A percentile compares a stretch with the other conserved stretches of the same genome.
phyloP scores from a whole-genome alignment of 2,888 invertebrate genomes.

The Luperina testacea region DNA sequence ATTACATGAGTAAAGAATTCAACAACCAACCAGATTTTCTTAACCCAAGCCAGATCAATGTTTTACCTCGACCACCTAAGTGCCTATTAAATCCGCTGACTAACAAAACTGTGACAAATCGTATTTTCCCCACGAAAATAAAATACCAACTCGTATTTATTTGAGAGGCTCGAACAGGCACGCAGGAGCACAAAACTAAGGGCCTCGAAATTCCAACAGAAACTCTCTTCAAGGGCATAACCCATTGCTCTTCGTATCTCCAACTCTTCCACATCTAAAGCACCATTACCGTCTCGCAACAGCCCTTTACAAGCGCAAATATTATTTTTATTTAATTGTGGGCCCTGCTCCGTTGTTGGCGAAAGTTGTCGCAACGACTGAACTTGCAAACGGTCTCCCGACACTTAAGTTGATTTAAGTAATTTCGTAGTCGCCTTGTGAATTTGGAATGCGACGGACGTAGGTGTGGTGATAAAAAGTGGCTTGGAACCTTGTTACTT shows the following conservation, averaged over 20 bases:
- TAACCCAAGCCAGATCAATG: not conserved
- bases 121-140: slow-evolving; percentile 22
- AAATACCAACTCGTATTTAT: slow-evolving; percentile 25
- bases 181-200: slow-evolving; percentile 27
- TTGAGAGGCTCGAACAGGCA: slow-evolving; percentile 17
- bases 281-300: slow-evolving; percentile 35
- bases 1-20: not conserved
- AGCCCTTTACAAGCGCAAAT: slow-evolving; percentile 47
- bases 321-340: slow-evolving; percentile 61
- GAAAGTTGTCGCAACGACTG: slow-evolving; percentile 48
- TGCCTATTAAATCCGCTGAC: slow-evolving; percentile 23
- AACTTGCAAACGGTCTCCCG: slow-evolving; percentile 51
- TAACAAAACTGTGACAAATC: slow-evolving; percentile 19
- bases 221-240: slow-evolving; percentile 24
- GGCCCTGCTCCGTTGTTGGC: slow-evolving; percentile 30
- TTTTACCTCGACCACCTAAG: not conserved
- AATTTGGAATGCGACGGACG: slow-evolving; percentile 53
- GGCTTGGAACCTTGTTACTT: slow-evolving; percentile 49
- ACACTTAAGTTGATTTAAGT: slow-evolving; percentile 59
- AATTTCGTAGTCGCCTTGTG: slow-evolving; percentile 49
- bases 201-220: slow-evolving; percentile 13
- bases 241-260: slow-evolving; percentile 37
- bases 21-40: slow-evolving; percentile 4
- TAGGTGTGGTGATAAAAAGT: slow-evolving; percentile 34
- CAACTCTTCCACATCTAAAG: slow-evolving; percentile 42